A percentile compares a stretch with the other conserved stretches of the same genome.
Evolutionary conservation across 2,888 invertebrate species (phyloP).

Genomic region (Melinopterus prodromus): DNA sequence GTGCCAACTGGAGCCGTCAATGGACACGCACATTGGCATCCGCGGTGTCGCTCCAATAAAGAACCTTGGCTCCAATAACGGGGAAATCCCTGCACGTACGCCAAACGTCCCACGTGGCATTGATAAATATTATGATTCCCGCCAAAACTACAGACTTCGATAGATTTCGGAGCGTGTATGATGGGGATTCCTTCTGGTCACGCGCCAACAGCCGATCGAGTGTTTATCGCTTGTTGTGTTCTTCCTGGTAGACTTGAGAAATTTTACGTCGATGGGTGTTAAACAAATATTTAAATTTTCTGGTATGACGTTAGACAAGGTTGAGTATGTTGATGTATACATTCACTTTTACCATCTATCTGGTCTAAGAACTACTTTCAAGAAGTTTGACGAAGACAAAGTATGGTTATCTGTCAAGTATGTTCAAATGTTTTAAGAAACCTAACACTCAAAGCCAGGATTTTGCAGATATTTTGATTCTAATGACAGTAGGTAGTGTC

Average conservation of each 20-base stretch:
- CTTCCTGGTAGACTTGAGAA: neutral
- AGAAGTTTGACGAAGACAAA: too few relatives aligned
- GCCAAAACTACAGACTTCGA: conserved; percentile 39
- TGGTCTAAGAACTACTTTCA: too few relatives aligned
- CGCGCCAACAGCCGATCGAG: neutral
- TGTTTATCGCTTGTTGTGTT: neutral
- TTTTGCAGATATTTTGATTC: too few relatives aligned
- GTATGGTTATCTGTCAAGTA: too few relatives aligned
- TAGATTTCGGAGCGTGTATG: neutral
- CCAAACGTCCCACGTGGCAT: conserved; percentile 51
- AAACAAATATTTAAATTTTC: neutral
- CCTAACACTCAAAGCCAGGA: too few relatives aligned
- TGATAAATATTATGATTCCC: conserved; percentile 50
- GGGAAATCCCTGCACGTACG: conserved; percentile 52
- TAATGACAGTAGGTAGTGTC: too few relatives aligned
- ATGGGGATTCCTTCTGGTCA: neutral
- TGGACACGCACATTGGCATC: conserved; percentile 52
- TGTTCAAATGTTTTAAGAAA: too few relatives aligned
- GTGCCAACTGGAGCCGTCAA: conserved; percentile 57
- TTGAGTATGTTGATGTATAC: too few relatives aligned
- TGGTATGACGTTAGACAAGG: too few relatives aligned
- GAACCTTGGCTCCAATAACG: conserved; percentile 52
- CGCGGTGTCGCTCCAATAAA: conserved; percentile 47
- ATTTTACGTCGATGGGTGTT: neutral
- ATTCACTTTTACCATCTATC: too few relatives aligned